Evolutionary conservation across 1,140 invertebrate genomes (phyloP), one percentile per base, ranked within the genome.

Genomic region (Cylas formicarius): DNA sequence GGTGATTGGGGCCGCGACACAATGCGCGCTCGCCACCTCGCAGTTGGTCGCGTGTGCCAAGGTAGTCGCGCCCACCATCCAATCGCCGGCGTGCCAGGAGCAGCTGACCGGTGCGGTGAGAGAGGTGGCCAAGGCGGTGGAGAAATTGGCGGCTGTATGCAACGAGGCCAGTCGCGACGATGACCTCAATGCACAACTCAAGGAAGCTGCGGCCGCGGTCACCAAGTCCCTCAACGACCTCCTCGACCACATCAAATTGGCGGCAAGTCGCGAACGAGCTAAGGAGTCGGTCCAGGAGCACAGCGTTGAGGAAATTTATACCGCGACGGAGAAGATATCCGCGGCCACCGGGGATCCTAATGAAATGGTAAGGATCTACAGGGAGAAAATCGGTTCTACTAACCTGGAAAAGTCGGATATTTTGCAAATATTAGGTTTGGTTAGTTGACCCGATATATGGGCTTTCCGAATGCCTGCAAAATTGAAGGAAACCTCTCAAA

Each of bases 1-100:
- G 52, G 90, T 98, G 2, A 97, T 98, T 52, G 84, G 83, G 7
- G 86, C 90, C 0, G 96, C 96, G 0, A 97, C 93, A 0, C 85
- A 97, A 66, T 96, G 93, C 68, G 96, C 96, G 1, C 70, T 99
- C 18, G 90, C 93, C 1, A 99, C 96, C 0, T 97, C 92, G 20
- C 96, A 99, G 64, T 72, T 99, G 1, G 94, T 99, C 0, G 93
- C 96, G 0, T 97, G 93, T 63, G 90, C 96, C 8, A 97, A 97
- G 73, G 84, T 89, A n/a, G 84, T 89, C 2, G 84, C 85, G 0
- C 82, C 85, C 0, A 88, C 85, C 0, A 65, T 98, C 4, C 80
- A 88, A 34, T 93, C 86, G 56, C 84, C 90, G 1, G 86, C 86
- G 0, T 99, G 96, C 61, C 90, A 96, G 58, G 86, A 92, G 50